phyloP scores from a whole-genome alignment of 2,113 vertebrate genomes.

The Reinhardtius hippoglossoides region DNA sequence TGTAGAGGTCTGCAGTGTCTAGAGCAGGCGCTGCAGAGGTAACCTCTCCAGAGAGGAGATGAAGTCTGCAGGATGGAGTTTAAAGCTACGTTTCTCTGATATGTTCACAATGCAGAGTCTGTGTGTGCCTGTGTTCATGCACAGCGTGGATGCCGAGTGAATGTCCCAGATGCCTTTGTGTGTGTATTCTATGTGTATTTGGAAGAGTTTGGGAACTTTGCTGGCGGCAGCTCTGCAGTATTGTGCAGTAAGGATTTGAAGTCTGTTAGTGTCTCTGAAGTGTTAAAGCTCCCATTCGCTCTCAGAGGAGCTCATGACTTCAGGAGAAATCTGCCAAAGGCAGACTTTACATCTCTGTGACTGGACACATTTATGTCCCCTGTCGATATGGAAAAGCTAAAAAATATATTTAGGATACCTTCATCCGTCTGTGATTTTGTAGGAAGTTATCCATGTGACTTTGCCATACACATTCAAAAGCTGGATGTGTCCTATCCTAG shows the following conservation, averaged over 20 bases:
- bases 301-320: conserved; percentile 39
- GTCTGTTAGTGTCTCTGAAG: conserved; percentile 67
- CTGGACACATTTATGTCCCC: conserved; percentile 29
- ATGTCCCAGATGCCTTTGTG: conserved; percentile 11
- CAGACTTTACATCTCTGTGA: conserved; percentile 18
- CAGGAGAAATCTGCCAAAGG: conserved; percentile 41
- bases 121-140: neutral
- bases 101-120: conserved; percentile 11
- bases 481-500: neutral
- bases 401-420: neutral
- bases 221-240: conserved; percentile 49
- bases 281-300: conserved; percentile 41
- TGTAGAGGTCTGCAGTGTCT: conserved; percentile 25
- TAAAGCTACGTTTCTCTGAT: conserved; percentile 4
- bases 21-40: conserved; percentile 38
- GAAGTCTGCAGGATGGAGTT: conserved; percentile 30
- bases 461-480: conserved; percentile 22
- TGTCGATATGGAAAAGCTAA: conserved; percentile 19
- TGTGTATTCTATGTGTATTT: conserved; percentile 45
- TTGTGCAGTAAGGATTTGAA: conserved; percentile 62
- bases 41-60: conserved; percentile 35
- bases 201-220: conserved; percentile 45
- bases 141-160: neutral
- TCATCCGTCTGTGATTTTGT: conserved; percentile 24
- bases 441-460: conserved; percentile 15